Evolutionary conservation across 2,888 invertebrate genomes (phyloP).

Genomic region (Meghimatium bilineatum): DNA sequence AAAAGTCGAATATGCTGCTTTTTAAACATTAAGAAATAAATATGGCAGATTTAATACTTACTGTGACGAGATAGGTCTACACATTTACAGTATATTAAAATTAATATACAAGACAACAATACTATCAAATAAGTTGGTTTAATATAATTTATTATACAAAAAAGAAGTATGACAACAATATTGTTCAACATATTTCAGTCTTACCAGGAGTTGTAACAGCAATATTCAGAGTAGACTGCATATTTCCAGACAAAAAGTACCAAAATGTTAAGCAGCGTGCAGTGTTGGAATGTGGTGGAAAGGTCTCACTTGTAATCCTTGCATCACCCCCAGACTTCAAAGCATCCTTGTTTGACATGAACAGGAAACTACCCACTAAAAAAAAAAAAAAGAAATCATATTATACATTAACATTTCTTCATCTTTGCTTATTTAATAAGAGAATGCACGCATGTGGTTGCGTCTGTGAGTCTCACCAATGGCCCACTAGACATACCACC

Average conservation of each 20-base stretch:
- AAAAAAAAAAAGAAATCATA: background rate
- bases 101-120: too few species aligned
- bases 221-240: conserved; percentile 32
- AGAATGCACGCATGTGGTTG: too few species aligned
- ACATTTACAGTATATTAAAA: too few species aligned
- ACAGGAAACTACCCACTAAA: conserved; percentile 56
- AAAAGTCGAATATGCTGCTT: background rate
- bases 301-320: conserved; percentile 51
- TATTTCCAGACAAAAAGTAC: conserved; percentile 61
- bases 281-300: conserved; percentile 41
- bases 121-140: too few species aligned
- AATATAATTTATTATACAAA: too few species aligned
- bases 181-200: background rate
- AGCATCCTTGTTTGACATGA: conserved; percentile 77
- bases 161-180: background rate
- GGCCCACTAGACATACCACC: too few species aligned
- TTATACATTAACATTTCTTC: background rate
- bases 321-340: conserved; percentile 80
- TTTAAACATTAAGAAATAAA: too few species aligned
- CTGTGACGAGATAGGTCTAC: too few species aligned
- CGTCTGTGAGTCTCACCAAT: too few species aligned
- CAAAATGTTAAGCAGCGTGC: conserved; percentile 64
- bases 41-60: too few species aligned
- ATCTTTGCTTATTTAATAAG: background rate
- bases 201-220: conserved; percentile 34